Conservation (phyloP, 2,888 invertebrate genomes). For the Xylocampa areola region DNA sequence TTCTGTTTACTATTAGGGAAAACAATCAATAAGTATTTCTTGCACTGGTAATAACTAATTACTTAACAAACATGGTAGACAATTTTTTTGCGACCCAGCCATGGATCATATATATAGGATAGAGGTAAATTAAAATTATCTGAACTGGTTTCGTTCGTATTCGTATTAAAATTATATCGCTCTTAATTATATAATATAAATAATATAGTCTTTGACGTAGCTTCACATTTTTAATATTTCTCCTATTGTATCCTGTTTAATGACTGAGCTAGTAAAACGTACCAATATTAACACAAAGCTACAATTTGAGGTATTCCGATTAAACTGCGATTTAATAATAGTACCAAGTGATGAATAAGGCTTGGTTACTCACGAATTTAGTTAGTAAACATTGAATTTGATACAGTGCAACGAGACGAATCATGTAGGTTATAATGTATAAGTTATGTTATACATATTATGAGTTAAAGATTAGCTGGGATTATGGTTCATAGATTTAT, state of each 20-base stretch:
- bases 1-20: conserved; percentile 5
- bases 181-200: too few relatives aligned
- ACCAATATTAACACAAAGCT: not conserved
- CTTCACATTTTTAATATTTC: not conserved
- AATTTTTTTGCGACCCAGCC: conserved; percentile 9
- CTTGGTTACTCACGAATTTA: conserved; percentile 68
- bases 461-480: conserved; percentile 63
- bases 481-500: conserved; percentile 68
- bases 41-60: conserved; percentile 12
- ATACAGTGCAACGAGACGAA: conserved; percentile 65
- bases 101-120: conserved; percentile 5
- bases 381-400: conserved; percentile 74
- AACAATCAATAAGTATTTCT: conserved; percentile 28
- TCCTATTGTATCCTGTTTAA: conserved; percentile 12
- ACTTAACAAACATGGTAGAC: conserved; percentile 31
- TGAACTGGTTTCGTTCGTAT: conserved; percentile 6
- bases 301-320: conserved; percentile 11
- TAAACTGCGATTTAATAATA: conserved; percentile 29
- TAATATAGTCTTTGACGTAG: not conserved
- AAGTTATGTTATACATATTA: conserved; percentile 16
- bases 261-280: not conserved
- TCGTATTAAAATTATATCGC: conserved; percentile 1
- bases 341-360: conserved; percentile 63
- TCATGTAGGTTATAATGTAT: conserved; percentile 66
- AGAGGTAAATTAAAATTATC: not conserved